A percentile compares a stretch with the other conserved stretches of the same genome.
Conservation (phyloP, 1,140 invertebrate species). For the Aricia agestis region DNA sequence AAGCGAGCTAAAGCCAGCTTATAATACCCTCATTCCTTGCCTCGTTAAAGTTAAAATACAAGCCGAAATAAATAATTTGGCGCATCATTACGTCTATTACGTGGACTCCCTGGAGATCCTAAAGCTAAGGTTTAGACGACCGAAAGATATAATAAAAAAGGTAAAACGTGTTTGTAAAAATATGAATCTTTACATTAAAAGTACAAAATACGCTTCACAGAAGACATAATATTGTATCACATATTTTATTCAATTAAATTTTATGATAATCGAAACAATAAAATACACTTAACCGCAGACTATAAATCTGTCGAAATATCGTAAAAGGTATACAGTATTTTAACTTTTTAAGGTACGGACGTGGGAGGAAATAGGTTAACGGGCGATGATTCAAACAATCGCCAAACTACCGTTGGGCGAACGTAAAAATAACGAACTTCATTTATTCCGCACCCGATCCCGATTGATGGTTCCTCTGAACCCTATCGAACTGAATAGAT, state of each 20-base stretch:
- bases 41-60: too few species aligned
- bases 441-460: background rate
- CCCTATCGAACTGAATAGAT: background rate
- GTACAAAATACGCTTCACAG: background rate
- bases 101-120: background rate
- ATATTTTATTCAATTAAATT: background rate
- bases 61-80: background rate
- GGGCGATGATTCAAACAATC: slow-evolving; percentile 25
- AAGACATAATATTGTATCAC: too few species aligned
- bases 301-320: background rate
- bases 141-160: background rate
- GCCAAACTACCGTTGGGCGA: slow-evolving; percentile 19
- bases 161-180: background rate
- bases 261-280: background rate
- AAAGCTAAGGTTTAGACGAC: background rate
- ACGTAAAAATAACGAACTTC: slow-evolving; percentile 14
- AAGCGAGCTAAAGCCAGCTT: too few species aligned
- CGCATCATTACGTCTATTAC: background rate
- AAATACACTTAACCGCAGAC: background rate
- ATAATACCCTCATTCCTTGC: too few species aligned
- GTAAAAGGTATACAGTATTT: background rate
- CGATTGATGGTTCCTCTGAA: background rate
- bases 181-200: background rate
- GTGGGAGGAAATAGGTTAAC: slow-evolving; percentile 30
- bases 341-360: background rate